A percentile compares a stretch with the other conserved stretches of the same genome.
phyloP scores from a whole-genome alignment of 1,140 invertebrate species.

The Nasonia giraulti region DNA sequence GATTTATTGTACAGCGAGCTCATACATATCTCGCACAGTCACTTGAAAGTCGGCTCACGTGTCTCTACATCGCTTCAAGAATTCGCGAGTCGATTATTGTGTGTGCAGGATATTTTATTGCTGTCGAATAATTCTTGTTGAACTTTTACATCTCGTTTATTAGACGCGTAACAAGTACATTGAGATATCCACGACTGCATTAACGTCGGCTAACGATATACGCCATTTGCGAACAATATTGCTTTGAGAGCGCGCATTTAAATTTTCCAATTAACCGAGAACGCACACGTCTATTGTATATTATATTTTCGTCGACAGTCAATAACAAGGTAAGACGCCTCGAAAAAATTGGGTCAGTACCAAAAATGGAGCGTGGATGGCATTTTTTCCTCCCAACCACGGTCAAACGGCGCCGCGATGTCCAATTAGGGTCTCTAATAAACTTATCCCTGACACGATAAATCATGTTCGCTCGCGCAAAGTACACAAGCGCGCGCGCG shows the following conservation, averaged over 20 bases:
- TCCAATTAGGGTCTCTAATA: conserved; percentile 8
- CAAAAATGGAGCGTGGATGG: conserved; percentile 7
- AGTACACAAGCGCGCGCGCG: not conserved
- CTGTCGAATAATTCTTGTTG: not conserved
- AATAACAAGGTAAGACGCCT: not conserved
- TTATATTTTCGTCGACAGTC: not conserved
- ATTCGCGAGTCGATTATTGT: no score
- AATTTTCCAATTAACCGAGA: not conserved
- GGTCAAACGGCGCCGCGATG: not conserved
- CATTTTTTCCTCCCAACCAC: not conserved
- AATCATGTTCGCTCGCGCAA: not conserved
- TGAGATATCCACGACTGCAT: not conserved
- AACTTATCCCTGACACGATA: conserved; percentile 24
- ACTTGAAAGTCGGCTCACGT: not conserved
- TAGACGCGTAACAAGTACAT: not conserved
- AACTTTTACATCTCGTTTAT: not conserved
- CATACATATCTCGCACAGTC: not conserved
- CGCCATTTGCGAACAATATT: no score
- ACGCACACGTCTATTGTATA: no score
- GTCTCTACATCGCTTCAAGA: no score
- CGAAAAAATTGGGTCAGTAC: conserved; percentile 4
- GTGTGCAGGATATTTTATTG: not conserved
- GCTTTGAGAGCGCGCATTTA: not conserved
- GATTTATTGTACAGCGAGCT: not conserved
- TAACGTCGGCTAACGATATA: not conserved